These are phyloP conservation scores for Philopotamus ludificatus DNA, from an alignment of 1,140 invertebrate genomes.

Conservation along the genomic window DNA sequence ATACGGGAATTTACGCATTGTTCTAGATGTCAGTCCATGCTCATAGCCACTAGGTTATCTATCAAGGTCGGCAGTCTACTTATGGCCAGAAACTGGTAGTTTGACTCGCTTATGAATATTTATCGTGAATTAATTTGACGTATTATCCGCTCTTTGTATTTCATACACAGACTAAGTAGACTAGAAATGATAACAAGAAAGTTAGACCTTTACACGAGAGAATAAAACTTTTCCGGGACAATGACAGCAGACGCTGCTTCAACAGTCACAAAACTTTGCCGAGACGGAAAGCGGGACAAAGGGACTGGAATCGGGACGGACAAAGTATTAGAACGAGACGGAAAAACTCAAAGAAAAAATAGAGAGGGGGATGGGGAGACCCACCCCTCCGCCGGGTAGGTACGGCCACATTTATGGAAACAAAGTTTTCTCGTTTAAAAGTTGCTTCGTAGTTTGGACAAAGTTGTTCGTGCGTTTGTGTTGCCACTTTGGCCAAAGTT, in stretches of 20 bases:
- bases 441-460: constrained; percentile 29
- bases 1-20: too few relatives aligned
- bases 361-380: neutral
- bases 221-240: constrained; percentile 14
- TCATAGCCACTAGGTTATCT: too few relatives aligned
- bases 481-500: constrained; percentile 18
- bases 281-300: neutral
- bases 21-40: too few relatives aligned
- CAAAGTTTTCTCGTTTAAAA: constrained; percentile 39
- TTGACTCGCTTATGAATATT: too few relatives aligned
- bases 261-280: constrained; percentile 3
- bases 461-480: constrained; percentile 25
- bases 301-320: neutral
- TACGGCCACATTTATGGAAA: constrained; percentile 29
- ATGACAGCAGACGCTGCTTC: constrained; percentile 19
- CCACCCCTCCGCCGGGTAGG: too few relatives aligned
- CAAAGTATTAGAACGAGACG: neutral
- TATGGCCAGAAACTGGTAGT: too few relatives aligned
- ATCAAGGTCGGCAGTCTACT: too few relatives aligned
- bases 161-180: too few relatives aligned
- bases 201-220: too few relatives aligned
- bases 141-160: too few relatives aligned
- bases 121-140: too few relatives aligned
- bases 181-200: too few relatives aligned
- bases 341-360: neutral